Conservation (phyloP, 1,140 invertebrate species). For the Drosophila murphyi region DNA sequence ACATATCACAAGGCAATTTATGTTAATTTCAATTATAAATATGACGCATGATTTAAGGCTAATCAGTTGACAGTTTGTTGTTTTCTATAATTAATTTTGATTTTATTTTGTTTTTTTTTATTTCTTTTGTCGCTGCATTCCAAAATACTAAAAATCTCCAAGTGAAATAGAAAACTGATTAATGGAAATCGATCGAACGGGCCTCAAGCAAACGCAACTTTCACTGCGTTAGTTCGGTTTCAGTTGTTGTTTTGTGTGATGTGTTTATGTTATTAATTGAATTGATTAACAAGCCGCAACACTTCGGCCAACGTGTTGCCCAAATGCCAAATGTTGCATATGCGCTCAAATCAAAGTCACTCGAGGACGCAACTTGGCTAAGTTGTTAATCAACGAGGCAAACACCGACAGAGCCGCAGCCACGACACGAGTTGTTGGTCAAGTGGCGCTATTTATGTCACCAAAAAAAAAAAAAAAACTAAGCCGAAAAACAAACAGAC, state of each 20-base stretch:
- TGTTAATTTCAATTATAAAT: constrained; percentile 39
- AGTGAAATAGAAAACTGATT: constrained; percentile 58
- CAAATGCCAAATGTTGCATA: constrained; percentile 41
- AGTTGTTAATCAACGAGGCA: constrained; percentile 47
- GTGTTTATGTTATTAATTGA: constrained; percentile 59
- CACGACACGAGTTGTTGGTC: constrained; percentile 26
- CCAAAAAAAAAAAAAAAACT: constrained; percentile 23
- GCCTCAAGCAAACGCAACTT: constrained; percentile 41
- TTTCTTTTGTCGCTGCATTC: constrained; percentile 18
- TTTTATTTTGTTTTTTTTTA: background rate
- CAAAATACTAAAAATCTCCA: constrained; percentile 17
- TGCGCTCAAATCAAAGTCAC: constrained; percentile 23
- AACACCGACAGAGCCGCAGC: constrained; percentile 16
- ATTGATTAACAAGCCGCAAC: constrained; percentile 62
- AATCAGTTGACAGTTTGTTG: constrained; percentile 15
- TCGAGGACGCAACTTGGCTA: constrained; percentile 31
- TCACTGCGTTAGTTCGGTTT: constrained; percentile 17
- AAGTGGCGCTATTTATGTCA: constrained; percentile 53
- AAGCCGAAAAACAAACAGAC: constrained; percentile 13
- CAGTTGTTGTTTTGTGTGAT: constrained; percentile 5
- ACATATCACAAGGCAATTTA: constrained; percentile 48
- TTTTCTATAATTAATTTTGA: constrained; percentile 18
- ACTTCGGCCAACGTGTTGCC: background rate
- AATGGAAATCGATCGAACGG: constrained; percentile 50
- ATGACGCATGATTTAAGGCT: constrained; percentile 26